Percentiles rank a stretch among this genome's conserved stretches.
Evolutionary conservation across 2,888 invertebrate species (phyloP).

Genomic region (Odontocolon sp.): DNA sequence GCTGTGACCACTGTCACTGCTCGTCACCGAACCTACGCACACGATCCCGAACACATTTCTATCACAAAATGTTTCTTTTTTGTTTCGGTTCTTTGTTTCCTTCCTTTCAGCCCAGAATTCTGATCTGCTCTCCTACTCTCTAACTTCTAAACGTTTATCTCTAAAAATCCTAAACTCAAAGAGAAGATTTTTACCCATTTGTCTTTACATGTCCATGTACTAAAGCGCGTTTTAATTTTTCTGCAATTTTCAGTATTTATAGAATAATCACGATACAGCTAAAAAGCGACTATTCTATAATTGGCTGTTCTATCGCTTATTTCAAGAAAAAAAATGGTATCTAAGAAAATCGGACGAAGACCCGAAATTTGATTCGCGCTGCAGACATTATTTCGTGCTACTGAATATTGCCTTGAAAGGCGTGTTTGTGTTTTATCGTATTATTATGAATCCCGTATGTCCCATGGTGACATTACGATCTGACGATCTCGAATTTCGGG

Average conservation of each 20-base stretch:
- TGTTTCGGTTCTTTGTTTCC: constrained; percentile 16
- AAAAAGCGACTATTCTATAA: constrained; percentile 27
- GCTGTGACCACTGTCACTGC: constrained; percentile 95
- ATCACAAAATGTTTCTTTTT: constrained; percentile 75
- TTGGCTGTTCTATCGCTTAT: constrained; percentile 1
- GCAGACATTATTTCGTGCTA: constrained; percentile 6
- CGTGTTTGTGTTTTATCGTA: not conserved
- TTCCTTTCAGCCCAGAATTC: constrained; percentile 23
- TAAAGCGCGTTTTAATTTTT: not conserved
- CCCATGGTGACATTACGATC: constrained; percentile 69
- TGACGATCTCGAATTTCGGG: constrained; percentile 24
- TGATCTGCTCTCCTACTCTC: not conserved
- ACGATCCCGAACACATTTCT: constrained; percentile 78
- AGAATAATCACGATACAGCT: not conserved
- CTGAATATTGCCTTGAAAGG: not conserved
- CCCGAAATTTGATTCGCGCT: not conserved
- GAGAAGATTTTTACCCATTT: not conserved
- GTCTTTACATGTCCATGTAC: no score
- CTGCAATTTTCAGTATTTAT: not conserved
- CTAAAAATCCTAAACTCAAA: not conserved
- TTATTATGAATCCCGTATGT: constrained; percentile 67
- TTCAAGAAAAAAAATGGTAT: not conserved
- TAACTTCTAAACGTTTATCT: not conserved
- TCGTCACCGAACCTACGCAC: constrained; percentile 90
- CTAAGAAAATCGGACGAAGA: not conserved